Conservation (phyloP, 2,113 vertebrate genomes). For the Fulica atra region DNA sequence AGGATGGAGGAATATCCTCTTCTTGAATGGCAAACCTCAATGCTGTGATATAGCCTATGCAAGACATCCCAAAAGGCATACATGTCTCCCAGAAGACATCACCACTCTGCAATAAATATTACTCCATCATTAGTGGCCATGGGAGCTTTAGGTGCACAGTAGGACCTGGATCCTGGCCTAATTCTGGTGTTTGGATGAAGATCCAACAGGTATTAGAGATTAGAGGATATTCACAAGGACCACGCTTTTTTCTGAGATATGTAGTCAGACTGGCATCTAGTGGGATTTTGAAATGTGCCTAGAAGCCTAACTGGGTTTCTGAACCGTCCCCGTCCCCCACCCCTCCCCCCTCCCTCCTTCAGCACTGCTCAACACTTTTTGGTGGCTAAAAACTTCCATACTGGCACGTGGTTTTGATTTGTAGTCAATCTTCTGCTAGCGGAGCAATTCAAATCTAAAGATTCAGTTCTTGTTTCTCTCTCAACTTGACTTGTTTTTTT, state of each 20-base stretch:
- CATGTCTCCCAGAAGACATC: neutral
- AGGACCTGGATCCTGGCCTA: conserved; percentile 10
- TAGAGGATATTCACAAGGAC: conserved; percentile 4
- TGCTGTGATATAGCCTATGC: neutral
- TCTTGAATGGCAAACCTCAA: neutral
- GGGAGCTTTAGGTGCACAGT: neutral
- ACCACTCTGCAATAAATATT: neutral
- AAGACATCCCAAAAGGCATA: neutral
- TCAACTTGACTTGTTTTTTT: neutral
- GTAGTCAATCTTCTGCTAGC: conserved; percentile 5
- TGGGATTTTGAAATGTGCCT: conserved; percentile 47
- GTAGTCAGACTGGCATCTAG: conserved; percentile 61
- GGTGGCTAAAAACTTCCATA: conserved; percentile 30
- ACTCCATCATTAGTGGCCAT: neutral
- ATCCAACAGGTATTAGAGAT: conserved; percentile 37
- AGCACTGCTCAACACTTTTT: neutral
- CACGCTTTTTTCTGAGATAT: conserved; percentile 16
- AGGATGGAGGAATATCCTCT: neutral
- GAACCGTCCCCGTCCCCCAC: too few species aligned
- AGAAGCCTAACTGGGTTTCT: conserved; percentile 3
- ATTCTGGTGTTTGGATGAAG: conserved; percentile 11
- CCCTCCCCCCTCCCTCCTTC: neutral
- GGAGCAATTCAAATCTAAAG: conserved; percentile 16
- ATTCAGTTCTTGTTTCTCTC: conserved; percentile 8
- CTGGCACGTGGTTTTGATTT: conserved; percentile 52